Evolutionary conservation across 2,797 vertebrate species (phyloP), one percentile per base, ranked within the genome.

Genomic region (Acrocephalus scirpaceus): DNA sequence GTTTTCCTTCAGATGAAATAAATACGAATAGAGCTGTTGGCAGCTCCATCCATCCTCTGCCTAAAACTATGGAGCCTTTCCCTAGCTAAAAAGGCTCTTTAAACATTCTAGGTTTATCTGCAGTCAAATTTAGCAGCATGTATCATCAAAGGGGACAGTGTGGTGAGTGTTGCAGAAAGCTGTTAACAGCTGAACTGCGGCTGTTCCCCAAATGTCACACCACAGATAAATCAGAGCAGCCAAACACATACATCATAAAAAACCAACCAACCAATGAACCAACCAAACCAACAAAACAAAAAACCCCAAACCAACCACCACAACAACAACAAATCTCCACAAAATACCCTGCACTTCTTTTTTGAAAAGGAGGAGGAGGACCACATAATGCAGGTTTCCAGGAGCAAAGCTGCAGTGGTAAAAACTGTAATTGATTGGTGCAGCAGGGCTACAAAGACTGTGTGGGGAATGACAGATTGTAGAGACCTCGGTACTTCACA

Each of bases 51-150:
- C 5, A 58, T 8, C 5, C 16, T 70, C 20, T 69, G 2, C 48
- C 70, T 62, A 15, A 81, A 88, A 13, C 29, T 81, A 2, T 34
- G 47, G 56, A 58, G 16, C 30, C 7, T 34, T 64, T 86, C 27
- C 27, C 18, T 78, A 48, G 42, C 22, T 10, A 34, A 58, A 81
- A 78, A 47, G 2, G 36, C 34, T 81, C 29, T 87, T 75, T 58
- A 82, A 56, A 21, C 30, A 60, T 75, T 44, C 85, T 48, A 51
- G 71, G 21, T 56, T 95, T 91, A 36, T 92, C 67, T 79, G 77
- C 23, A 70, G 71, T 73, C 81, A 87, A 73, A 87, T 93, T 92
- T 87, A 95, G 64, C 60, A 89, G 48, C 38, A 50, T 78, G n/a
- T 90, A 66, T 86, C 80, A 54, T 84, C 73, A 81, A 23, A 74